Evolutionary conservation across 1,140 invertebrate species (phyloP), one percentile per base, ranked within the genome.

Genomic region (Nautilus pompilius): DNA sequence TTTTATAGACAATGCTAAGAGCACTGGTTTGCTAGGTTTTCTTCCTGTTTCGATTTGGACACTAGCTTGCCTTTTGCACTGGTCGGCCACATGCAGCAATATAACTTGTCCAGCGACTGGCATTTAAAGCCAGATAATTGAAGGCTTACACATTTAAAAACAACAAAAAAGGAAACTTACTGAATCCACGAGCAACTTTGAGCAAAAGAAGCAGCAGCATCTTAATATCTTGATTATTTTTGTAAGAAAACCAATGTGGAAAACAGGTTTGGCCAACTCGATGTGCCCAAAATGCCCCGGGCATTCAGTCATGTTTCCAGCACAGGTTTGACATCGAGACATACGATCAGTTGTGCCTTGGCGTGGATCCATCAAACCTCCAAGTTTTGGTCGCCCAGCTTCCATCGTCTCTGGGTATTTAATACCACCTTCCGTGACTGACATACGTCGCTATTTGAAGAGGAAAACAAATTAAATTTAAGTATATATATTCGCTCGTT

Each of bases 201-300:
- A 98, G 80, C 96, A 99, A 78, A 93, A 98, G 80, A 98, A 98
- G 80, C 96, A 99, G 20, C 99, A 95, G 83, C 96, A 98, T 82
- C 96, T 85, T 6, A 98, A 82, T 60, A 98, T 90, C 86, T 99
- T 99, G 46, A 99, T 93, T 0, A 91, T 95, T 84, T 99, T 99
- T 59, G 93, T 95, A 24, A 99, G 87, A 78, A 99, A 99, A 53
- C 96, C 97, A 79, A 98, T 90, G 81, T 99, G 96, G 84, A 95
- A 99, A 3, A 99, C 97, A 26, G 98, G 98, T 83, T 99, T 99
- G 0, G 96, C 91, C 55, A 99, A 84, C 82, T 99, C 95, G 67
- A 99, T 92, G 80, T 99, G 98, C n/a, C 96, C 98, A 86, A 99
- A 99, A 83, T 99, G 98, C 0, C 98, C 98, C 20, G 96, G 95